These are phyloP conservation scores for Phyllotreta cruciferae DNA, from an alignment of 2,888 invertebrate genomes.

Conservation along the genomic window DNA sequence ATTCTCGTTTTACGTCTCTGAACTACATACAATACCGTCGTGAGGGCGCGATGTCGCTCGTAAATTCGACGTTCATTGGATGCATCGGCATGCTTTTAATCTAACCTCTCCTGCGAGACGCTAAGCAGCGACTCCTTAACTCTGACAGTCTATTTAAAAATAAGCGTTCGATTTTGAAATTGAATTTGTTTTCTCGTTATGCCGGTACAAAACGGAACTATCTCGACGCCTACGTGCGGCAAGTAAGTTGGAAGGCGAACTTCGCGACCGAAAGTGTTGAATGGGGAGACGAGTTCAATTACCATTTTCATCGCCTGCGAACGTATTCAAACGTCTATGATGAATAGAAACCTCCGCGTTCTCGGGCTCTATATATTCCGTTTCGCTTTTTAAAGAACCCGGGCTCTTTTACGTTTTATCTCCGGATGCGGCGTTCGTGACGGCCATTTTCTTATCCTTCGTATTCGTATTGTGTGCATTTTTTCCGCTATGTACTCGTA, in stretches of 20 bases:
- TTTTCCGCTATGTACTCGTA: constrained; percentile 1
- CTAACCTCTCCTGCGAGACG: too few relatives aligned
- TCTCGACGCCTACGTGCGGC: neutral
- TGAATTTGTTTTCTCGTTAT: neutral
- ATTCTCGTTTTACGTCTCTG: too few relatives aligned
- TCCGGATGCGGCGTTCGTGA: neutral
- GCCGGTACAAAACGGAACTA: neutral
- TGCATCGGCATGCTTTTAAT: too few relatives aligned
- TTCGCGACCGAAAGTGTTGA: constrained; percentile 5
- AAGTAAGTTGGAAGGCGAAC: constrained; percentile 1
- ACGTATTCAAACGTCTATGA: constrained; percentile 12
- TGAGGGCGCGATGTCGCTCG: too few relatives aligned
- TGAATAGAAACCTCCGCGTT: constrained; percentile 11
- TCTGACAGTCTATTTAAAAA: too few relatives aligned
- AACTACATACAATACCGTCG: too few relatives aligned
- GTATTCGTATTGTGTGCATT: constrained; percentile 5
- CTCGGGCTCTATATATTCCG: constrained; percentile 1
- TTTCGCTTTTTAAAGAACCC: constrained; percentile 2
- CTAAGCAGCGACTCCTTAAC: too few relatives aligned
- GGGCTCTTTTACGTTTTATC: constrained; percentile 7
- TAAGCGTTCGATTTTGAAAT: too few relatives aligned
- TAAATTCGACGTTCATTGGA: too few relatives aligned
- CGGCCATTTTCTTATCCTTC: constrained; percentile 1
- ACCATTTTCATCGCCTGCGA: constrained; percentile 7
- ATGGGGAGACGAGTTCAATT: constrained; percentile 5